phyloP scores from a whole-genome alignment of 2,888 invertebrate species.

The Ormyrus rosae region DNA sequence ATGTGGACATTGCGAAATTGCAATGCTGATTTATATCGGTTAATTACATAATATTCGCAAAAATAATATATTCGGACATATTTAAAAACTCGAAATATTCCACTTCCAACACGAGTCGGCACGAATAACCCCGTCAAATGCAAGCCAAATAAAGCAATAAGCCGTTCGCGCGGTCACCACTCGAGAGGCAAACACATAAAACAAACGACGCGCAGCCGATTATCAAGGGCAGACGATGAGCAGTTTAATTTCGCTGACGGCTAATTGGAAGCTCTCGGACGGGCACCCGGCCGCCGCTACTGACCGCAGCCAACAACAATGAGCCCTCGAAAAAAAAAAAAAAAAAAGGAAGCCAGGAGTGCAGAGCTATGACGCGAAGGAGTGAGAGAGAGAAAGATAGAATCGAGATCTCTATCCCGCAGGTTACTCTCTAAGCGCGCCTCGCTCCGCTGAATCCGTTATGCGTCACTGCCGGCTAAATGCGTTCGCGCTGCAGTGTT shows the following conservation, averaged over 20 bases:
- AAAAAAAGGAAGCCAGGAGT: not conserved
- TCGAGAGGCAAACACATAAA: not conserved
- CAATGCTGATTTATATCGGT: no score
- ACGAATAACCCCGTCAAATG: no score
- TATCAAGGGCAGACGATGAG: slow-evolving; percentile 22
- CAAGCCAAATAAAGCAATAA: not conserved
- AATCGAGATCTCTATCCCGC: slow-evolving; percentile 32
- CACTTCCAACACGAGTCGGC: no score
- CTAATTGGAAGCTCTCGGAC: slow-evolving; percentile 28
- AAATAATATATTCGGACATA: not conserved
- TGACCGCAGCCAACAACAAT: not conserved
- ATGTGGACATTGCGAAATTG: no score
- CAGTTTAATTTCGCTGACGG: slow-evolving; percentile 29
- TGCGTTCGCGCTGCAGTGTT: not conserved
- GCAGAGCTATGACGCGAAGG: slow-evolving; percentile 15
- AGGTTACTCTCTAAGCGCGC: not conserved
- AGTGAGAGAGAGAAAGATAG: not conserved
- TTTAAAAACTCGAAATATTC: not conserved
- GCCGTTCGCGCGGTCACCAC: not conserved
- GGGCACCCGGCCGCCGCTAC: slow-evolving; percentile 1
- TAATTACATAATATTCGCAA: no score
- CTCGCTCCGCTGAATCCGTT: slow-evolving; percentile 26
- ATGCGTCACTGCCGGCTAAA: slow-evolving; percentile 19
- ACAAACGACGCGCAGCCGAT: slow-evolving; percentile 13
- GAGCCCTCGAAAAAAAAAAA: slow-evolving; percentile 5